Conservation (phyloP, 2,797 vertebrate genomes). For the Neomorphus geoffroyi region DNA sequence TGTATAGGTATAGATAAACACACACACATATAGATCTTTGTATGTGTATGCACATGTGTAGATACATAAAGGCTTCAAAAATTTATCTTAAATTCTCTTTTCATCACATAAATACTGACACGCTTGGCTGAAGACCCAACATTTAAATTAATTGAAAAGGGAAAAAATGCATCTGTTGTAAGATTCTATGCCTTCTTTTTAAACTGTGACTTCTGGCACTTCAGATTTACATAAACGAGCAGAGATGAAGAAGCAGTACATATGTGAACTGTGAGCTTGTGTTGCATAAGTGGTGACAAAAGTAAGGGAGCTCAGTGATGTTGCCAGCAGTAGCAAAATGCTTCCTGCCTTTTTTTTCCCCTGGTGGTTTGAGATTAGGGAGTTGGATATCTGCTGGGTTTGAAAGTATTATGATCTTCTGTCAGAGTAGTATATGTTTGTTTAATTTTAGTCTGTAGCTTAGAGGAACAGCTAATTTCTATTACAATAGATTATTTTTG, state of each 20-base stretch:
- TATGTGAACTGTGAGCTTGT: neutral
- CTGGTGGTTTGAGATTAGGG: neutral
- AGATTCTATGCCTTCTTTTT: neutral
- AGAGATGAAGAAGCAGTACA: neutral
- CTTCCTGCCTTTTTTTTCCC: neutral
- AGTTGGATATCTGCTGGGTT: neutral
- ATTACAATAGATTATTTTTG: neutral
- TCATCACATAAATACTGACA: neutral
- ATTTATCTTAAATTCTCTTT: neutral
- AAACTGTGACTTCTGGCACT: neutral
- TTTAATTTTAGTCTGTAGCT: neutral
- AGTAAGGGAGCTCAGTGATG: neutral
- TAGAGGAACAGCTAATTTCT: neutral
- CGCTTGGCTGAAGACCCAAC: neutral
- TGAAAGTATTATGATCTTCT: neutral
- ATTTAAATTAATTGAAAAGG: neutral
- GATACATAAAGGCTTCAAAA: neutral
- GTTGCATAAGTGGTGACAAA: neutral
- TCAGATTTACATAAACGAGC: neutral
- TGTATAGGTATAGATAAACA: too few relatives aligned
- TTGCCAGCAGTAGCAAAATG: neutral
- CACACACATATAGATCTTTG: neutral
- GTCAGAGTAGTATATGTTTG: neutral
- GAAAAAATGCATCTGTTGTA: neutral
- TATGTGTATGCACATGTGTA: neutral